Base-by-base conservation (phyloP, 1,140 invertebrate species). In the Dendroctonus ponderosae region DNA sequence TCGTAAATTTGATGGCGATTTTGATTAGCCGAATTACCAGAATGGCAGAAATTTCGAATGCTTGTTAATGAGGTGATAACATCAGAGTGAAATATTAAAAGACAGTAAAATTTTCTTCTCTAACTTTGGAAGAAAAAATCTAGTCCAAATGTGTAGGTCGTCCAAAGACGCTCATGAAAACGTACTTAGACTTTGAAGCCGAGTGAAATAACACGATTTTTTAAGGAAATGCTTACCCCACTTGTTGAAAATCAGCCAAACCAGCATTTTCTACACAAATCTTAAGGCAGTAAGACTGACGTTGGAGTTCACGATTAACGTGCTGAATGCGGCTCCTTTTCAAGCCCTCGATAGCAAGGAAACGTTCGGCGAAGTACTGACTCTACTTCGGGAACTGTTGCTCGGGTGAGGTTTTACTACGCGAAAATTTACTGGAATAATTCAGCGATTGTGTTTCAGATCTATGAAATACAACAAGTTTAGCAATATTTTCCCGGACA, bases 201-300 rank as follows among this genome's bases (percentile, higher is more conserved):
- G n/a, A n/a, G n/a, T n/a, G n/a, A n/a, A n/a, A n/a, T n/a, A n/a
- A n/a, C n/a, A n/a, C n/a, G n/a, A n/a, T n/a, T 57, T 14, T 57
- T 57, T 57, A 39, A 57, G 54, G 14, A 43, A 57, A 43, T 14
- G 9, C 3, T 51, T 62, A 37, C 39, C 49, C 6, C 11, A 37
- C 3, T 62, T 62, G 38, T 14, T 62, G 15, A 15, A 51, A 51
- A 62, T 62, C 11, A 46, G 39, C 11, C 12, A 62, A 41, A 51
- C 8, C 11, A 4, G 37, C 14, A n/a, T 12, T 9, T 52, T 62
- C n/a, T 62, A 62, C 42, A 39, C 44, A 40, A 52, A 52, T 41
- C 11, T 15, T 6, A 62, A 50, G 7, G 48, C 39, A 7, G 38
- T 52, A 0, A 50, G n/a, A 49, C 8, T 26, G 8, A 62, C 49